A percentile compares a stretch with the other conserved stretches of the same genome.
These are phyloP conservation scores for Leptogaster cylindrica DNA, from an alignment of 2,888 invertebrate species.

Conservation along the genomic window DNA sequence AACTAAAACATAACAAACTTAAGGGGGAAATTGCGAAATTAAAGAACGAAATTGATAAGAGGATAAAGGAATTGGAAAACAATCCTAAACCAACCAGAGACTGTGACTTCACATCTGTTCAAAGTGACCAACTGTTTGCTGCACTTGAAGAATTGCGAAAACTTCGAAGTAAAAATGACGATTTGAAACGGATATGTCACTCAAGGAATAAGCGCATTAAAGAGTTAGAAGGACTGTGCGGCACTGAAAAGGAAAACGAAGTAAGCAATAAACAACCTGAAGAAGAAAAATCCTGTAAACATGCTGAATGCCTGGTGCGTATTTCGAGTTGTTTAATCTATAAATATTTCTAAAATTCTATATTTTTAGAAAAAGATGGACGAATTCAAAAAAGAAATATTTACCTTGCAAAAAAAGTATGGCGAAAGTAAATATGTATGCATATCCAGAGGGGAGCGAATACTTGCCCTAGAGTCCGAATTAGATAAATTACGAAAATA, in stretches of 20 bases:
- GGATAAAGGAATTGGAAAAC: constrained; percentile 45
- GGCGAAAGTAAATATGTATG: constrained; percentile 50
- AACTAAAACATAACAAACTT: constrained; percentile 51
- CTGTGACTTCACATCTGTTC: too few relatives aligned
- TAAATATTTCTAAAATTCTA: constrained; percentile 22
- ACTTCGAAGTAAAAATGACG: constrained; percentile 52
- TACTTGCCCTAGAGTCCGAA: constrained; percentile 37
- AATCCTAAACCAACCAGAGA: constrained; percentile 12
- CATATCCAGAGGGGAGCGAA: constrained; percentile 24
- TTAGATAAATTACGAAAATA: constrained; percentile 5
- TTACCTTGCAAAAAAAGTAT: constrained; percentile 50
- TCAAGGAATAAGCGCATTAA: constrained; percentile 52
- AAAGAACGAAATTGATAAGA: constrained; percentile 52
- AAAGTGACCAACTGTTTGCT: constrained; percentile 16
- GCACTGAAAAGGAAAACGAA: constrained; percentile 30
- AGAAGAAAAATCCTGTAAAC: neutral
- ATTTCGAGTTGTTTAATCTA: neutral
- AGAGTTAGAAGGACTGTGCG: constrained; percentile 50
- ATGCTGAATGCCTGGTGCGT: neutral
- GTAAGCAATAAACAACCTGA: constrained; percentile 7
- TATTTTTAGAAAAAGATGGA: constrained; percentile 49
- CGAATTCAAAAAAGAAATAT: constrained; percentile 48
- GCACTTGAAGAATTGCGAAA: neutral
- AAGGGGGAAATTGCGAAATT: constrained; percentile 50
- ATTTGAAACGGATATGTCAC: constrained; percentile 54